A percentile compares a stretch with the other conserved stretches of the same genome.
These are phyloP conservation scores for Drosophila hydei DNA, from an alignment of 1,140 invertebrate genomes.

Conservation along the genomic window DNA sequence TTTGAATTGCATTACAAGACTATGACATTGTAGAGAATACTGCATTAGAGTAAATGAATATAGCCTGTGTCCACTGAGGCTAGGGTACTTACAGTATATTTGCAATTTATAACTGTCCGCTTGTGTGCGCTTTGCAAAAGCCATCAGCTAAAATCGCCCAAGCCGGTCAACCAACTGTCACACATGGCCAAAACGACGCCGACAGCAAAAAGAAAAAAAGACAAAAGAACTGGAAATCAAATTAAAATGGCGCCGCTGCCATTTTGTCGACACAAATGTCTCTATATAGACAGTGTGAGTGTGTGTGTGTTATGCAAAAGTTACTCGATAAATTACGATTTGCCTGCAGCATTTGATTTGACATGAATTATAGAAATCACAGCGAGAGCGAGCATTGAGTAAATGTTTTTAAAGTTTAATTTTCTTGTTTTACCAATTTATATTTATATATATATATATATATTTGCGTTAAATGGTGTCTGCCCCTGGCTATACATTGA, in stretches of 20 bases:
- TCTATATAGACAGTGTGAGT: slow-evolving; percentile 7
- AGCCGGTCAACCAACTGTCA: slow-evolving; percentile 67
- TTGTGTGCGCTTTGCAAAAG: slow-evolving; percentile 19
- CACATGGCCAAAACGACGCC: slow-evolving; percentile 64
- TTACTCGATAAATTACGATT: slow-evolving; percentile 64
- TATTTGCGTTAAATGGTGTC: slow-evolving; percentile 52
- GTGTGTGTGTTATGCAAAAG: slow-evolving; percentile 49
- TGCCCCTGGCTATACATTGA: slow-evolving; percentile 59
- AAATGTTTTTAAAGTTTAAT: slow-evolving; percentile 1
- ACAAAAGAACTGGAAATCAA: slow-evolving; percentile 58
- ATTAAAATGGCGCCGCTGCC: slow-evolving; percentile 76
- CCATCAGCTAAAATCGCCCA: slow-evolving; percentile 65
- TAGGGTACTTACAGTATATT: slow-evolving; percentile 17
- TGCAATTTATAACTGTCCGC: slow-evolving; percentile 42
- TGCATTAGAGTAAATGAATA: slow-evolving; percentile 6
- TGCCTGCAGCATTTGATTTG: slow-evolving; percentile 66
- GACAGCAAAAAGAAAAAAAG: slow-evolving; percentile 32
- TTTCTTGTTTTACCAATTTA: slow-evolving; percentile 9
- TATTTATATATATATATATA: slow-evolving; percentile 22
- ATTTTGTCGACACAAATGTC: slow-evolving; percentile 34
- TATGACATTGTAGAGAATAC: too few species aligned
- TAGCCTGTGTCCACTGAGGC: slow-evolving; percentile 10
- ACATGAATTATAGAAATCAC: slow-evolving; percentile 65
- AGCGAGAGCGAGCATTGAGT: not conserved
- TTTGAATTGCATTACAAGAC: too few species aligned